These are phyloP conservation scores for Maconellicoccus hirsutus DNA, from an alignment of 1,140 invertebrate species.

Conservation along the genomic window DNA sequence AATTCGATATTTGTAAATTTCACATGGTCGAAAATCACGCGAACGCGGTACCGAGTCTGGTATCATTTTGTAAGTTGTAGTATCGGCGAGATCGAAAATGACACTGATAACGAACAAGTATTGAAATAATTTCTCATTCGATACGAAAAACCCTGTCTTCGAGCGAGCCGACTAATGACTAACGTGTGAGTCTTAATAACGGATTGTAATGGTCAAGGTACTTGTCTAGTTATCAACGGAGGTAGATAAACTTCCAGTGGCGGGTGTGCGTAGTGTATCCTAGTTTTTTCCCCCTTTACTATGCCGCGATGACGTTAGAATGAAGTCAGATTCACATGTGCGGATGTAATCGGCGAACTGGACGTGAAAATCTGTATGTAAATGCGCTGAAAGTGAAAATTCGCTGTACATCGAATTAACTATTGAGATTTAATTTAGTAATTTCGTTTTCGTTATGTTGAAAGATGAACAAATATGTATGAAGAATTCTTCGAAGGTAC, in stretches of 20 bases:
- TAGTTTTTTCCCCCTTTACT: background rate
- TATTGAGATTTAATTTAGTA: too few relatives aligned
- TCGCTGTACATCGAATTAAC: too few relatives aligned
- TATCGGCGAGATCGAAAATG: too few relatives aligned
- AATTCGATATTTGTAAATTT: too few relatives aligned
- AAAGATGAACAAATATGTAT: too few relatives aligned
- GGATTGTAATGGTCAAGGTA: conserved; percentile 7
- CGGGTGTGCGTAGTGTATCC: background rate
- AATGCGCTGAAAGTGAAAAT: too few relatives aligned
- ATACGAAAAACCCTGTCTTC: background rate
- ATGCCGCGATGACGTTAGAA: background rate
- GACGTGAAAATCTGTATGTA: too few relatives aligned
- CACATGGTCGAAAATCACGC: background rate
- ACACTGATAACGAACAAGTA: background rate
- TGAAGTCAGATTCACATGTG: too few relatives aligned
- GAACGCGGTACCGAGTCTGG: background rate
- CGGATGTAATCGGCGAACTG: too few relatives aligned
- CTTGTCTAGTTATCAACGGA: conserved; percentile 3
- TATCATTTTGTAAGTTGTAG: too few relatives aligned
- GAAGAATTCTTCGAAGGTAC: too few relatives aligned
- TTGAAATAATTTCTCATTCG: background rate
- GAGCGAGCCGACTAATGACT: conserved; percentile 1
- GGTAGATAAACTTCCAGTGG: conserved; percentile 7
- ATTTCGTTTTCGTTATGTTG: too few relatives aligned
- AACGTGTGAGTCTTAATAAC: conserved; percentile 4